Conservation (phyloP, 2,888 invertebrate genomes). For the Morpho deidamia region DNA sequence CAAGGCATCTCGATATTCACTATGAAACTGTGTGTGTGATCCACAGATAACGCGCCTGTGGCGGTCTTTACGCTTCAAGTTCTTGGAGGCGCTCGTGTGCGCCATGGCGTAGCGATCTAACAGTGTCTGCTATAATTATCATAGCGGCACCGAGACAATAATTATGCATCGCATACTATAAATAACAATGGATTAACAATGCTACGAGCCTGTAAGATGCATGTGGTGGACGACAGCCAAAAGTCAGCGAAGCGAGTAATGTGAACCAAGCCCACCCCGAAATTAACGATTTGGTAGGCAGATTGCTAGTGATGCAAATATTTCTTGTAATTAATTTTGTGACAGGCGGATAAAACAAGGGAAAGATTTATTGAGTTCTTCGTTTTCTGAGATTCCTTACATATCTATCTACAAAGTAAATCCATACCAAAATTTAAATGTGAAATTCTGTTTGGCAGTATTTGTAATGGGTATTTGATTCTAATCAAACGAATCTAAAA, state of each 20-base stretch:
- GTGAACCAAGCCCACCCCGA: slow-evolving; percentile 35
- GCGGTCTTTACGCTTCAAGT: slow-evolving; percentile 35
- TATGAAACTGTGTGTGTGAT: neutral
- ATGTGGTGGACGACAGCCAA: slow-evolving; percentile 61
- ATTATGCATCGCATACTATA: slow-evolving; percentile 44
- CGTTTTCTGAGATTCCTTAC: neutral
- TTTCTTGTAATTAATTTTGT: slow-evolving; percentile 21
- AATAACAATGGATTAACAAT: slow-evolving; percentile 63
- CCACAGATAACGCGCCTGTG: neutral
- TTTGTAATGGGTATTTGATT: too few species aligned
- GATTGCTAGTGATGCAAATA: slow-evolving; percentile 44
- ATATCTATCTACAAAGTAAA: too few species aligned
- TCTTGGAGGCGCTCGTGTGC: slow-evolving; percentile 37
- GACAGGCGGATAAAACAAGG: neutral
- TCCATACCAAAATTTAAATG: too few species aligned
- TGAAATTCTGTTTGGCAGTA: too few species aligned
- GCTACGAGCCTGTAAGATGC: slow-evolving; percentile 43
- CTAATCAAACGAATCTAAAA: too few species aligned
- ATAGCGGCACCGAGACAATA: slow-evolving; percentile 32
- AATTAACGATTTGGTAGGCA: slow-evolving; percentile 55
- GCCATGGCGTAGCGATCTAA: slow-evolving; percentile 36
- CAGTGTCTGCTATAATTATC: slow-evolving; percentile 40
- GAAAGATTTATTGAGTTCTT: neutral
- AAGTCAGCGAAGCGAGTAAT: slow-evolving; percentile 51
- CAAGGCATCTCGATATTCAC: slow-evolving; percentile 6